These are phyloP conservation scores for Ariopsis seemanni DNA, from an alignment of 2,113 vertebrate species.

Conservation along the genomic window DNA sequence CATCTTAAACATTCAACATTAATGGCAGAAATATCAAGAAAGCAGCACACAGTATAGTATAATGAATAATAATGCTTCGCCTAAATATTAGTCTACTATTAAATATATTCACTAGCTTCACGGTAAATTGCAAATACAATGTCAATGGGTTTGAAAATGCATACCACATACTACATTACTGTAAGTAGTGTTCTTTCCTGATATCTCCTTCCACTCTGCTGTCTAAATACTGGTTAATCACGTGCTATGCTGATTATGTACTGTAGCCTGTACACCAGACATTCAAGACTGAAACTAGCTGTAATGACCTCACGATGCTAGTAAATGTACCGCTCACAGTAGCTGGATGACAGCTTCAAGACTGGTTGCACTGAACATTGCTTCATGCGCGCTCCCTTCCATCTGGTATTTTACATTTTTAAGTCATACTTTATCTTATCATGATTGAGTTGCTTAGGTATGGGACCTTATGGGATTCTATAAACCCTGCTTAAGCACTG, in stretches of 20 bases:
- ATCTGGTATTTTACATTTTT: not conserved
- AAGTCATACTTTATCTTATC: not conserved
- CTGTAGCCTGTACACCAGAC: not conserved
- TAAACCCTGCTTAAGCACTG: not conserved
- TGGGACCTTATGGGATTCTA: not conserved
- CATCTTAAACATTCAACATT: conserved; percentile 1
- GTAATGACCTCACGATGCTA: not conserved
- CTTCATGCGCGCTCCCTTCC: not conserved
- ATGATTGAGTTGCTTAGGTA: not conserved
- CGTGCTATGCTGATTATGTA: not conserved
- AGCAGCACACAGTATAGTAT: not conserved
- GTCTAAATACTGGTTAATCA: not conserved
- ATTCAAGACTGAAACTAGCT: not conserved
- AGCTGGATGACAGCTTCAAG: not conserved
- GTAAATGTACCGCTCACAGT: not conserved
- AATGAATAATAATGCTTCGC: not conserved
- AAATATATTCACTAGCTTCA: not conserved
- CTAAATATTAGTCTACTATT: not conserved
- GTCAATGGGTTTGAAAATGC: not conserved
- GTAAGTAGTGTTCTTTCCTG: not conserved
- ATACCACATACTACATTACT: not conserved
- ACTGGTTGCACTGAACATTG: not conserved
- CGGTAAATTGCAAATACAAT: not conserved
- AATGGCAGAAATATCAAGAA: not conserved
- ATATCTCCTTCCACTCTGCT: not conserved